A percentile compares a stretch with the other conserved stretches of the same genome.
Evolutionary conservation across 2,113 vertebrate genomes (phyloP).

Genomic region (Grammatotria lemairii): DNA sequence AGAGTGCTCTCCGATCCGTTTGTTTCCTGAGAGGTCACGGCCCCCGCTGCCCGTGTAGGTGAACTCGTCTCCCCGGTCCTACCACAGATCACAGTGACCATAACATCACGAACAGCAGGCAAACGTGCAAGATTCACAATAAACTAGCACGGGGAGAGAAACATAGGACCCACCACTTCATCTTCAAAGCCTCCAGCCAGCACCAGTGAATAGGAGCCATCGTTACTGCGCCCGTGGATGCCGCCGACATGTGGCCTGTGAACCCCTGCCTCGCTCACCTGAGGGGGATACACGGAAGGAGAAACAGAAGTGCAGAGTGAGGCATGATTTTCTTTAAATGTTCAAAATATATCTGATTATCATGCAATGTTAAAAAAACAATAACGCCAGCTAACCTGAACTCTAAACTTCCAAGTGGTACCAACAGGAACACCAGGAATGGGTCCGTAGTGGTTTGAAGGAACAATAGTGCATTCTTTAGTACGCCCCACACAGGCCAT

Average conservation of each 20-base stretch:
- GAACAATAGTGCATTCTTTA: slow-evolving; percentile 97
- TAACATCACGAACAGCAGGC: neutral
- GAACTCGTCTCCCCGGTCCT: slow-evolving; percentile 98
- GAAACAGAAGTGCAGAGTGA: neutral
- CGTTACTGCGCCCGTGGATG: slow-evolving; percentile 96
- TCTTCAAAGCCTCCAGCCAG: slow-evolving; percentile 96
- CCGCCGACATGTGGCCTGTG: slow-evolving; percentile 96
- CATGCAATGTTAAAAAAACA: neutral
- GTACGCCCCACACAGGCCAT: slow-evolving; percentile 99
- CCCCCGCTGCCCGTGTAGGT: slow-evolving; percentile 98
- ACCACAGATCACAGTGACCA: neutral
- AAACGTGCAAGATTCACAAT: neutral
- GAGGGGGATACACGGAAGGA: neutral
- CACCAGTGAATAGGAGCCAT: slow-evolving; percentile 94
- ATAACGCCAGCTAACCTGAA: slow-evolving; percentile 71
- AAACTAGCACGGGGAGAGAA: neutral
- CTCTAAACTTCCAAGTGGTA: slow-evolving; percentile 96
- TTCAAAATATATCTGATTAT: neutral
- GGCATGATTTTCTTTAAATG: slow-evolving; percentile 21
- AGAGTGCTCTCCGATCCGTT: slow-evolving; percentile 94
- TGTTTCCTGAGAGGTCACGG: slow-evolving; percentile 97
- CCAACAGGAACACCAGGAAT: slow-evolving; percentile 94
- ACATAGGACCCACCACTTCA: slow-evolving; percentile 87
- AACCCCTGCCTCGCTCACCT: slow-evolving; percentile 98
- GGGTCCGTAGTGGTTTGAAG: slow-evolving; percentile 95